A percentile compares a stretch with the other conserved stretches of the same genome.
These are phyloP conservation scores for Pyrocephalus nanus DNA, from an alignment of 2,797 vertebrate genomes.

Conservation along the genomic window DNA sequence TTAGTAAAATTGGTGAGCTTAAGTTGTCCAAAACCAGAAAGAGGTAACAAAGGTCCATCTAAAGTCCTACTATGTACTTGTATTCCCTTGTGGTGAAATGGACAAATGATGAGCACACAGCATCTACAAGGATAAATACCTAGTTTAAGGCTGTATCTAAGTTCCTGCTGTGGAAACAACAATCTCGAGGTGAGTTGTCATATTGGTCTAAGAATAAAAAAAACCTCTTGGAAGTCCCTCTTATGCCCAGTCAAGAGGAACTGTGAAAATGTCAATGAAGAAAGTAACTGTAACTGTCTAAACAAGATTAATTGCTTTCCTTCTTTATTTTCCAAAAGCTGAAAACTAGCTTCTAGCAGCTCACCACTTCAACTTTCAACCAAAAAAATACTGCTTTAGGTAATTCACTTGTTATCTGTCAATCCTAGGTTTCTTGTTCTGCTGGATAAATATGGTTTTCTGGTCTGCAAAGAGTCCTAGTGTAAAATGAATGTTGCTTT, in stretches of 20 bases:
- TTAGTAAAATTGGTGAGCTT: not conserved
- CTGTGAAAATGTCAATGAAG: not conserved
- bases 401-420: not conserved
- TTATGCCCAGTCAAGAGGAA: not conserved
- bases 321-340: not conserved
- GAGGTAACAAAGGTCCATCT: too few species aligned
- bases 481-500: not conserved
- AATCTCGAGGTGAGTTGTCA: not conserved
- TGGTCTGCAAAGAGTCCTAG: not conserved
- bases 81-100: not conserved
- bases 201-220: not conserved
- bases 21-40: not conserved
- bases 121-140: not conserved
- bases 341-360: not conserved
- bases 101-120: not conserved
- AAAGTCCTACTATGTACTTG: not conserved
- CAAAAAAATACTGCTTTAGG: not conserved
- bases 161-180: not conserved
- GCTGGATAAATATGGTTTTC: not conserved
- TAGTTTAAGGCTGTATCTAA: not conserved
- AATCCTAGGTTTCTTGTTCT: not conserved
- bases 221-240: not conserved
- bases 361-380: not conserved
- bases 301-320: not conserved
- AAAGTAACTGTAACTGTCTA: not conserved